phyloP scores from a whole-genome alignment of 2,113 vertebrate genomes.

The Corythoichthys intestinalis region DNA sequence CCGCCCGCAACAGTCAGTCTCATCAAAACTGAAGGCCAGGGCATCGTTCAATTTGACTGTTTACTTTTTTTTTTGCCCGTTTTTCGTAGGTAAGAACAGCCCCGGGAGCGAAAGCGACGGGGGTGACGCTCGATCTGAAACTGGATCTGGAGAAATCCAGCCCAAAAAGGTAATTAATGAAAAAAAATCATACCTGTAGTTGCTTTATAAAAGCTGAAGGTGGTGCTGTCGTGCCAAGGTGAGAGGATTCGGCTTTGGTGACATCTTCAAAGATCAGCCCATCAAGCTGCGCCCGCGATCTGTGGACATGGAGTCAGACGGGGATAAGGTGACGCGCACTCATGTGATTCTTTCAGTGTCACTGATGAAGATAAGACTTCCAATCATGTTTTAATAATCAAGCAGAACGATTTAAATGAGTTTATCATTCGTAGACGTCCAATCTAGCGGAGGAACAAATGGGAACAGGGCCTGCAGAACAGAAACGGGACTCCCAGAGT shows the following conservation, averaged over 20 bases:
- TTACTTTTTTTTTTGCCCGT: not conserved
- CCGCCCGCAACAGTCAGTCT: conserved; percentile 83
- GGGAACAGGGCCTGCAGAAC: too few species aligned
- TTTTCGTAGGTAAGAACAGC: conserved; percentile 84
- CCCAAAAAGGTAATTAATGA: conserved; percentile 80
- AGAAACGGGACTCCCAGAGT: too few species aligned
- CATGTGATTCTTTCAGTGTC: not conserved
- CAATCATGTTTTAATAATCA: too few species aligned
- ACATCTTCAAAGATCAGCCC: conserved; percentile 97
- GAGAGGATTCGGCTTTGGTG: conserved; percentile 93
- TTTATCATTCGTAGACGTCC: too few species aligned
- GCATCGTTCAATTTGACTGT: not conserved
- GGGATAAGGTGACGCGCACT: conserved; percentile 79
- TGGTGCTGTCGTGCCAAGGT: conserved; percentile 50
- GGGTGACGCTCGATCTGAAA: conserved; percentile 86
- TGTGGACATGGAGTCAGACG: conserved; percentile 85
- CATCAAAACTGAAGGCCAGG: not conserved
- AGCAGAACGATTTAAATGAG: too few species aligned
- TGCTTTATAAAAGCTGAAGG: not conserved
- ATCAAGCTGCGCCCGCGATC: conserved; percentile 94
- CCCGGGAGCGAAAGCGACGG: conserved; percentile 93
- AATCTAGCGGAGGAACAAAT: too few species aligned
- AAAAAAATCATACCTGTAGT: not conserved
- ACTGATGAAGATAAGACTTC: too few species aligned
- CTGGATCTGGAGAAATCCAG: conserved; percentile 85